phyloP scores from a whole-genome alignment of 2,797 vertebrate species.

The Paguma larvata region DNA sequence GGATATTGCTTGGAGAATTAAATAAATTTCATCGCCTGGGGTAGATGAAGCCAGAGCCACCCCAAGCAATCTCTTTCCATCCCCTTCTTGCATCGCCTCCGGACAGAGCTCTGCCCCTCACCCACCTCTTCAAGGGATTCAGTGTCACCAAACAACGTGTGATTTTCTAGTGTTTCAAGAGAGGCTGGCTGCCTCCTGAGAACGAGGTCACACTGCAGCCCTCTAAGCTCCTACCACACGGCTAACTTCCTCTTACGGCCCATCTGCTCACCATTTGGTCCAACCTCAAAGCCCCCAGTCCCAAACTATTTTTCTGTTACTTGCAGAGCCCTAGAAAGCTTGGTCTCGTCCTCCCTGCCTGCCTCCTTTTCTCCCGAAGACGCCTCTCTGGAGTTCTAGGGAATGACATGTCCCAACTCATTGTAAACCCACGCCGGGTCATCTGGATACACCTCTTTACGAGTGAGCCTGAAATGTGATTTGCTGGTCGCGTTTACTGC shows the following conservation, averaged over 20 bases:
- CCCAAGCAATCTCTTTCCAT: neutral
- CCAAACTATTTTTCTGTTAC: neutral
- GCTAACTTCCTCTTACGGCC: neutral
- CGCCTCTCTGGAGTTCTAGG: neutral
- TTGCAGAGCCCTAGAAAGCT: neutral
- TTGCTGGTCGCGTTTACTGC: too few relatives aligned
- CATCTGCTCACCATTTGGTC: neutral
- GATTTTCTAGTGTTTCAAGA: neutral
- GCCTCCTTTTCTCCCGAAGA: neutral
- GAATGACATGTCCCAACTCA: fast-evolving
- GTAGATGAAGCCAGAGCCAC: neutral
- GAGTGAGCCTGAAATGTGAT: neutral
- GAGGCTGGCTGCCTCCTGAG: neutral
- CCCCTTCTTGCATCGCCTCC: neutral
- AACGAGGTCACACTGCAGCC: neutral
- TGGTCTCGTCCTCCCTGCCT: neutral
- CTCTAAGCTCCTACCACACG: neutral
- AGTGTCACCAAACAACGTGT: neutral
- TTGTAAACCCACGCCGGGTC: too few relatives aligned
- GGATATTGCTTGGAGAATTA: neutral
- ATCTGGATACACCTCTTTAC: neutral
- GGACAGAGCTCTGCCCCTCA: neutral
- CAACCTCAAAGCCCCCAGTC: neutral
- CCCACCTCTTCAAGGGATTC: neutral
- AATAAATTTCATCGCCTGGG: neutral